Conservation (phyloP, 2,888 invertebrate genomes). For the Sarcophaga variegata region DNA sequence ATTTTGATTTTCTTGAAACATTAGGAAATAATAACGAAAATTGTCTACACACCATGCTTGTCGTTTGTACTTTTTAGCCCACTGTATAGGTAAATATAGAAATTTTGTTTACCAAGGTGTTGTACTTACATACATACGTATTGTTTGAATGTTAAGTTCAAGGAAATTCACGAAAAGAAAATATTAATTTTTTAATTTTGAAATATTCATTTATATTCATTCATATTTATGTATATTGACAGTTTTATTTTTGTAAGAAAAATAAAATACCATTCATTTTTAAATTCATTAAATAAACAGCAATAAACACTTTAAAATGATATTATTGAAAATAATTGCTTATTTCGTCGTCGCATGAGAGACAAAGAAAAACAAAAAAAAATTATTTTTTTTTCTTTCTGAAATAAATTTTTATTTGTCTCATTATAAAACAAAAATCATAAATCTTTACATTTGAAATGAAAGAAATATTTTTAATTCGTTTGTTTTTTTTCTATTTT, state of each 20-base stretch:
- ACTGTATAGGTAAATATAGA: neutral
- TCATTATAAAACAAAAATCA: slow-evolving; percentile 46
- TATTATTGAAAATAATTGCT: slow-evolving; percentile 34
- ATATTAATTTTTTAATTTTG: neutral
- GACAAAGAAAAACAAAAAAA: neutral
- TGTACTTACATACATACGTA: neutral
- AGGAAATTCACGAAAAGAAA: slow-evolving; percentile 13
- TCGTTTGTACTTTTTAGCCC: neutral
- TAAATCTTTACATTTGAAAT: slow-evolving; percentile 58
- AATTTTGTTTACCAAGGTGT: neutral
- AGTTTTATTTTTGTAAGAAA: slow-evolving; percentile 22
- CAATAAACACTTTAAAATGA: slow-evolving; percentile 27
- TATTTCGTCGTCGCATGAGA: slow-evolving; percentile 2
- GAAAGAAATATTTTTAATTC: slow-evolving; percentile 18
- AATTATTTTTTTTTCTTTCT: too few species aligned
- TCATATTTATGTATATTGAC: slow-evolving; percentile 25
- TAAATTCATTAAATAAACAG: neutral
- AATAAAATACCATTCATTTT: neutral
- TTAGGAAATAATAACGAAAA: too few species aligned
- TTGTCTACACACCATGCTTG: too few species aligned
- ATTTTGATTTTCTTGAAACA: too few species aligned
- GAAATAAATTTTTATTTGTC: slow-evolving; percentile 52
- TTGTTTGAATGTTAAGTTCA: slow-evolving; percentile 43
- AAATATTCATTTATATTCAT: slow-evolving; percentile 4
- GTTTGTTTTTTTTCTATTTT: neutral